Evolutionary conservation across 2,113 vertebrate genomes (phyloP).

Genomic region (Regulus satrapa): DNA sequence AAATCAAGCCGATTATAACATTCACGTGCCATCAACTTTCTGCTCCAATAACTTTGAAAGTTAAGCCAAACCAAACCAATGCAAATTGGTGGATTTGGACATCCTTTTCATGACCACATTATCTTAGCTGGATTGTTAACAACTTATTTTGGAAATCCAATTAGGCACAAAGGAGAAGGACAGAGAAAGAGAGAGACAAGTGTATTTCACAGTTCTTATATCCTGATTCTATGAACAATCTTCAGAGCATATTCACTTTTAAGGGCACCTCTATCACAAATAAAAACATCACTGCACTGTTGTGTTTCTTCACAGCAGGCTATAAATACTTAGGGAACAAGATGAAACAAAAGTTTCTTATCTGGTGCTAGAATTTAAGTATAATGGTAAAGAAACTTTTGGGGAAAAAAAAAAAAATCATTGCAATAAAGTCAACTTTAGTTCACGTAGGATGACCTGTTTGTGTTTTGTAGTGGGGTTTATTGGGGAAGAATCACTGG

Average conservation of each 20-base stretch:
- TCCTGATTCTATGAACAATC: conserved; percentile 33
- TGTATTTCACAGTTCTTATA: conserved; percentile 48
- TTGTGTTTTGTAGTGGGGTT: conserved; percentile 38
- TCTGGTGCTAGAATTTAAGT: conserved; percentile 1
- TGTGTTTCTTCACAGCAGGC: conserved; percentile 31
- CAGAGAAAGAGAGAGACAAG: not conserved
- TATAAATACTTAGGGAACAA: conserved; percentile 67
- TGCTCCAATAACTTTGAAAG: conserved; percentile 84
- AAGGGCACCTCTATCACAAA: conserved; percentile 67
- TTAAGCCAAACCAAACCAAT: conserved; percentile 87
- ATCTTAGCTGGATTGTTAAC: conserved; percentile 80
- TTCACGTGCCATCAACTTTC: conserved; percentile 82
- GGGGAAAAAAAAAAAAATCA: not conserved
- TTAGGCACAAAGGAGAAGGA: conserved; percentile 56
- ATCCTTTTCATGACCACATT: conserved; percentile 88
- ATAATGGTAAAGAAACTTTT: not conserved
- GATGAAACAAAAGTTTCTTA: conserved; percentile 57
- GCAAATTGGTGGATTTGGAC: conserved; percentile 85
- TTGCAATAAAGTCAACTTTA: conserved; percentile 4
- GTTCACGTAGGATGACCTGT: not conserved
- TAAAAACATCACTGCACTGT: conserved; percentile 35
- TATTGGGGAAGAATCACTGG: not conserved
- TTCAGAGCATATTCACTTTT: conserved; percentile 66
- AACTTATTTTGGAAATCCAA: conserved; percentile 87
- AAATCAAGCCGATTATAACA: conserved; percentile 79